Conservation (phyloP, 2,888 invertebrate genomes). For the Scotopteryx bipunctaria region DNA sequence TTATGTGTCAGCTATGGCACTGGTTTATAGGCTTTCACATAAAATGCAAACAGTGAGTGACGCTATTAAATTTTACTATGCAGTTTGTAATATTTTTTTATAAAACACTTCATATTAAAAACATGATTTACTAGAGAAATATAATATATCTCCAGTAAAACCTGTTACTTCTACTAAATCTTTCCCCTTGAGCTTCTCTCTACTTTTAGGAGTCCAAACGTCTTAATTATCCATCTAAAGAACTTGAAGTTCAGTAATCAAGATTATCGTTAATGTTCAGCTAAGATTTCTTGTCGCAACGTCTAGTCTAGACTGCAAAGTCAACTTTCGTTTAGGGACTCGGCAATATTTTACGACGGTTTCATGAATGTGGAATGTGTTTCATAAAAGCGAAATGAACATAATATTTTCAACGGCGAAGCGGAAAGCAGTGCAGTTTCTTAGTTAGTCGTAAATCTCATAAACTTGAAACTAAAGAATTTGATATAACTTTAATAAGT, state of each 20-base stretch:
- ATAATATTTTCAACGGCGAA: conserved; percentile 17
- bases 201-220: conserved; percentile 4
- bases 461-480: conserved; percentile 1
- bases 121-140: too few relatives aligned
- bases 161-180: neutral
- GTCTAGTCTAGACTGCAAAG: conserved; percentile 11
- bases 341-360: conserved; percentile 6
- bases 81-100: too few relatives aligned
- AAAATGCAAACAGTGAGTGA: neutral
- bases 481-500: neutral
- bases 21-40: neutral
- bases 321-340: conserved; percentile 5
- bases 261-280: conserved; percentile 8
- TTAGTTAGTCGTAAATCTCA: conserved; percentile 7
- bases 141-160: neutral
- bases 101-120: too few relatives aligned
- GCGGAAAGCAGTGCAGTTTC: conserved; percentile 10
- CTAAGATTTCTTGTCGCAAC: conserved; percentile 8
- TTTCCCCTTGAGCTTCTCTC: neutral
- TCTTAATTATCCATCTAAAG: conserved; percentile 17
- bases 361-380: conserved; percentile 19
- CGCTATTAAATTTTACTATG: neutral
- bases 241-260: conserved; percentile 28
- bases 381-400: conserved; percentile 17
- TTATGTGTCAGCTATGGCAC: neutral